Conservation (phyloP, 1,140 invertebrate genomes). For the Drosophila oshimai region DNA sequence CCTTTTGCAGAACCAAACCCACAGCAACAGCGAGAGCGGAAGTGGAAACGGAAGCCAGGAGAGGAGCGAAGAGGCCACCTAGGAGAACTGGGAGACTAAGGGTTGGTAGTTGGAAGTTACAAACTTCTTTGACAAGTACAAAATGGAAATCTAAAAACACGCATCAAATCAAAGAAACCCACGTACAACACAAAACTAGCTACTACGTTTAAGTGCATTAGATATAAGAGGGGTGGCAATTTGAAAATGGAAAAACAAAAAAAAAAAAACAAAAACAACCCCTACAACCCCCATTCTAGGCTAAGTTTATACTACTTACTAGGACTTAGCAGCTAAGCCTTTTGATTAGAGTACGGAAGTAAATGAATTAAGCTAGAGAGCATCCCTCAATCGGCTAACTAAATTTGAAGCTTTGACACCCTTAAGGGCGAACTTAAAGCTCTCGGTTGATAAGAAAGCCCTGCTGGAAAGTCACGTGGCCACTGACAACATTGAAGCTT, state of each 20-base stretch:
- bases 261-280: not conserved
- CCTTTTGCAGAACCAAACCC: slow-evolving; percentile 38
- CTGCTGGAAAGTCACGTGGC: slow-evolving; percentile 53
- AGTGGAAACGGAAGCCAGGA: slow-evolving; percentile 12
- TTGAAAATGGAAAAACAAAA: not conserved
- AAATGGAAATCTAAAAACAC: slow-evolving; percentile 34
- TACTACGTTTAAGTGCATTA: slow-evolving; percentile 50
- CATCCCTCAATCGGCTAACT: not conserved
- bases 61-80: slow-evolving; percentile 19
- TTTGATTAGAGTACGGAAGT: slow-evolving; percentile 13
- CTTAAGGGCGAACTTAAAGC: slow-evolving; percentile 12
- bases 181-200: slow-evolving; percentile 53
- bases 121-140: slow-evolving; percentile 65
- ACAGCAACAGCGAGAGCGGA: slow-evolving; percentile 43
- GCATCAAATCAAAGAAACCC: slow-evolving; percentile 70
- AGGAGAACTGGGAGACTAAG: not conserved
- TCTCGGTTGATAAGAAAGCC: slow-evolving; percentile 68
- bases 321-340: slow-evolving; percentile 3
- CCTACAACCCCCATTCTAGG: not conserved
- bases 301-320: slow-evolving; percentile 3
- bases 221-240: slow-evolving; percentile 36
- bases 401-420: not conserved
- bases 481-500: slow-evolving; percentile 53
- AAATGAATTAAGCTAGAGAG: slow-evolving; percentile 19
- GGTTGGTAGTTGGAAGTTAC: slow-evolving; percentile 47